Base-by-base conservation (phyloP, 1,140 invertebrate genomes). In the Maconellicoccus hirsutus region DNA sequence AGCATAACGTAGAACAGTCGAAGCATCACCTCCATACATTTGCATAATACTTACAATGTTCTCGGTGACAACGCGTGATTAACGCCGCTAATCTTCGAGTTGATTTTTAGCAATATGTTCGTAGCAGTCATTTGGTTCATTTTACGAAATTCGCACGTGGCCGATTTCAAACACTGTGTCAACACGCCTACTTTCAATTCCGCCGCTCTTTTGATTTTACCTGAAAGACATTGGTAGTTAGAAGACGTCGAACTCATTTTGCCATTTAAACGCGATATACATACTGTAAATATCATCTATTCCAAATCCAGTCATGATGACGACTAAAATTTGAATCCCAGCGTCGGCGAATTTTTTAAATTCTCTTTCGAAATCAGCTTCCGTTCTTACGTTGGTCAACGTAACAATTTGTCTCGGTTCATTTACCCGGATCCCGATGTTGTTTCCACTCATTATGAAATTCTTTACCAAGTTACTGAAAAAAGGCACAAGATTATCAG, bases 41-140 rank as follows among this genome's bases (percentile, higher is more conserved):
- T n/a, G n/a, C n/a, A n/a, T n/a, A n/a, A 33, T 12, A 33, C 29
- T 33, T 33, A 33, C 29, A 33, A 33, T 33, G 12, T 12, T 6
- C 29, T 33, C 12, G 3, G 29, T 6, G 29, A 3, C 16, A 75
- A 71, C 21, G 77, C 79, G 76, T 93, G 89, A 81, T 95, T 96
- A 0, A 86, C 80, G 0, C 92, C 91, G 79, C 92, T 91, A 33
- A 95, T 76, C 79, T 96, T 95, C 0, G 90, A 86, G 78, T 90
- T 90, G 0, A 96, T 84, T 82, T 96, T 96, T 0, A 93, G 78
- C 16, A 94, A 77, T 73, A 96, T 87, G 77, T 96, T 96, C 0
- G 78, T 75, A n/a, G 83, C 76, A 0, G 84, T 82, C 2, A 82
- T 77, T 8, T 72, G 25, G 73, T 79, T 83, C 72, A 81, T 78